These are phyloP conservation scores for Orthosia incerta DNA, from an alignment of 2,888 invertebrate genomes.

Conservation along the genomic window DNA sequence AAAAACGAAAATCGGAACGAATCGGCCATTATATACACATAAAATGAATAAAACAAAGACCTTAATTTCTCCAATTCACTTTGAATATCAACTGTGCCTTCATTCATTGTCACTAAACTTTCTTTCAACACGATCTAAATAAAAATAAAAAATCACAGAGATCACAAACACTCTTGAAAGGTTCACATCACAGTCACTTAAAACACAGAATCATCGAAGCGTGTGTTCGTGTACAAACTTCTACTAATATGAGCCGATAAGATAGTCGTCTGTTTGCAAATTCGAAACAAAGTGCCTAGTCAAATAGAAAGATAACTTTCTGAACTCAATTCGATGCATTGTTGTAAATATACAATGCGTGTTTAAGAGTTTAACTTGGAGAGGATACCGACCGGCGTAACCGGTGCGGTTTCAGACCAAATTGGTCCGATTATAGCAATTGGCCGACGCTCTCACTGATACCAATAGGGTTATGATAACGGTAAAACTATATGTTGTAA, in stretches of 20 bases:
- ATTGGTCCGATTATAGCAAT: conserved; percentile 82
- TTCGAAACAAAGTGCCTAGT: conserved; percentile 79
- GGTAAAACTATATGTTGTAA: conserved; percentile 45
- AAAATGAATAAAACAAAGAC: conserved; percentile 65
- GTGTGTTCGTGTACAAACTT: conserved; percentile 77
- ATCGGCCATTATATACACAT: conserved; percentile 1
- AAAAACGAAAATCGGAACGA: neutral
- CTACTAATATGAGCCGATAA: conserved; percentile 84
- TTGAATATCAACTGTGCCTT: conserved; percentile 80
- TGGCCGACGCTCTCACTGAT: conserved; percentile 72
- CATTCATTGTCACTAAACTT: conserved; percentile 75
- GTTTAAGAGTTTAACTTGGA: conserved; percentile 63
- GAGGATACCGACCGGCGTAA: conserved; percentile 67
- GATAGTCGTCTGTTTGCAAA: conserved; percentile 83
- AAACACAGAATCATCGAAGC: conserved; percentile 67
- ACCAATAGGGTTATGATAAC: conserved; percentile 64
- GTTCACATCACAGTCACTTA: conserved; percentile 79
- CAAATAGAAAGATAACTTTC: conserved; percentile 76
- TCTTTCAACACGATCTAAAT: conserved; percentile 48
- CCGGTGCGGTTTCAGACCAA: conserved; percentile 72
- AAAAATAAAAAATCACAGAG: conserved; percentile 60
- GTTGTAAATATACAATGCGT: conserved; percentile 67
- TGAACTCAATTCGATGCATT: conserved; percentile 70
- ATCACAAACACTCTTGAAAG: conserved; percentile 65
- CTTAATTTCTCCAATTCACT: conserved; percentile 84